Evolutionary conservation across 2,113 vertebrate genomes (phyloP).

Genomic region (Pycnonotus jocosus): DNA sequence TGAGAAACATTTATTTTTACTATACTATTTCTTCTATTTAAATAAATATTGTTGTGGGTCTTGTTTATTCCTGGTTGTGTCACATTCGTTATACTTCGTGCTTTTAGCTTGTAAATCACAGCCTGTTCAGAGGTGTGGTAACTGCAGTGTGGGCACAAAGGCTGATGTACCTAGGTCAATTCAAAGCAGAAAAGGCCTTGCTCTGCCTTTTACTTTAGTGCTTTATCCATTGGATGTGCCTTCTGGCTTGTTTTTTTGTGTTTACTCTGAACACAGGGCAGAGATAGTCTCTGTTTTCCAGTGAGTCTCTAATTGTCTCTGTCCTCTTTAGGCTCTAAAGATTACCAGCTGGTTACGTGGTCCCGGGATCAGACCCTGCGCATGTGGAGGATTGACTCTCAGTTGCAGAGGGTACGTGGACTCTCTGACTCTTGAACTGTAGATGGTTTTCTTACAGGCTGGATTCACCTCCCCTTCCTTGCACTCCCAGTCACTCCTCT

Average conservation of each 20-base stretch:
- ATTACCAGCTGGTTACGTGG: conserved; percentile 95
- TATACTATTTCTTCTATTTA: neutral
- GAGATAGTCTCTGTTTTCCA: neutral
- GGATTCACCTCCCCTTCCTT: neutral
- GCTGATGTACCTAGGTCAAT: neutral
- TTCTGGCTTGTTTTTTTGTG: neutral
- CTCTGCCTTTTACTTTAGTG: neutral
- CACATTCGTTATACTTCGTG: neutral
- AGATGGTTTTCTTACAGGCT: neutral
- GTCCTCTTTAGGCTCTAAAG: conserved; percentile 82
- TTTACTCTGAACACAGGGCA: neutral
- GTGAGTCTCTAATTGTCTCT: neutral
- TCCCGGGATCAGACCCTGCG: conserved; percentile 95
- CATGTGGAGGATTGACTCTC: conserved; percentile 94
- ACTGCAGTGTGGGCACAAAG: neutral
- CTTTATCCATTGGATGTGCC: neutral
- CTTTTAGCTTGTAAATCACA: neutral
- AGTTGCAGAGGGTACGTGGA: conserved; percentile 87
- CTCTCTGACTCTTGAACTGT: neutral
- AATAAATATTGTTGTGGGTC: neutral
- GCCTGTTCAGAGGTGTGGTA: neutral
- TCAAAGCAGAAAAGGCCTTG: neutral
- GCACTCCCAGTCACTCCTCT: neutral
- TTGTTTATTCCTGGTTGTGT: neutral
- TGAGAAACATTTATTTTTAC: neutral